These are phyloP conservation scores for Tribolium madens DNA, from an alignment of 1,140 invertebrate genomes.

Conservation along the genomic window DNA sequence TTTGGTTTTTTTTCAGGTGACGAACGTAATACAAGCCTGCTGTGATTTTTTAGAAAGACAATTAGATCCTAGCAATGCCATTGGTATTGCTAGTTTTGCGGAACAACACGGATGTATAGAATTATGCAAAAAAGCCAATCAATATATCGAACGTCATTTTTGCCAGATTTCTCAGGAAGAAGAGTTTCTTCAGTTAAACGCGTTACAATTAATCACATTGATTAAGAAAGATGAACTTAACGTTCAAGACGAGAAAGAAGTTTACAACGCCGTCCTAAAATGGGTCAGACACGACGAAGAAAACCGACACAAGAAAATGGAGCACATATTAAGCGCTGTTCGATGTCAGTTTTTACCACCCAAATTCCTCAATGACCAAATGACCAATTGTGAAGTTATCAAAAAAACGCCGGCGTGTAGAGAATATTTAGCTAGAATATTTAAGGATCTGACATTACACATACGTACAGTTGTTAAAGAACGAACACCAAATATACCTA, in stretches of 20 bases:
- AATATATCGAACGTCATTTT: constrained; percentile 92
- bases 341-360: constrained; percentile 93
- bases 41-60: constrained; percentile 91
- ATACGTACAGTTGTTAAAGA: constrained; percentile 85
- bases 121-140: constrained; percentile 86
- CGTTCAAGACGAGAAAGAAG: constrained; percentile 90
- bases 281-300: constrained; percentile 93
- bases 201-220: constrained; percentile 81
- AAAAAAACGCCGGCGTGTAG: constrained; percentile 88
- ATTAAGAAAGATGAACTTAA: constrained; percentile 91
- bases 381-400: constrained; percentile 90
- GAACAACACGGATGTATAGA: constrained; percentile 90
- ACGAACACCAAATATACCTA: constrained; percentile 84
- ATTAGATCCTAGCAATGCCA: constrained; percentile 92
- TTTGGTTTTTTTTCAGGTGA: too few species aligned
- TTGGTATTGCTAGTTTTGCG: constrained; percentile 92
- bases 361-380: constrained; percentile 88
- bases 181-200: constrained; percentile 87
- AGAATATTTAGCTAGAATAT: constrained; percentile 90
- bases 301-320: constrained; percentile 84
- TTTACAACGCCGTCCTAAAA: constrained; percentile 90
- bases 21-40: constrained; percentile 91
- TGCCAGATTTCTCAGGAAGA: constrained; percentile 91
- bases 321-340: constrained; percentile 87
- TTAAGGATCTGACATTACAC: constrained; percentile 87